Percentiles rank a stretch among this genome's conserved stretches.
Evolutionary conservation across 2,113 vertebrate genomes (phyloP).

Genomic region (Saguinus midas): DNA sequence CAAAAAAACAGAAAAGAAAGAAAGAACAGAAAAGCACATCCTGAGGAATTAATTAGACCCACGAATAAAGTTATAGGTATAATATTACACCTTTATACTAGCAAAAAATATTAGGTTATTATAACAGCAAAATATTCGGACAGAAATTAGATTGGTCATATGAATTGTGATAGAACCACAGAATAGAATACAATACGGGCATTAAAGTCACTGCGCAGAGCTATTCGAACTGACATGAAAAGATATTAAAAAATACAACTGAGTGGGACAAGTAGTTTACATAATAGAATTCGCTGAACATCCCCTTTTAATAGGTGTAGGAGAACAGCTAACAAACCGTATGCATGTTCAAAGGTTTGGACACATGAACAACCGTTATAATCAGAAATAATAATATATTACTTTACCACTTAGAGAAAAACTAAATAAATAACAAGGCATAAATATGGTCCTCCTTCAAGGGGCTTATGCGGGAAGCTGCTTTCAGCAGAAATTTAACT

Average conservation of each 20-base stretch:
- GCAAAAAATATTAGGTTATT: background rate
- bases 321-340: background rate
- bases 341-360: too few relatives aligned
- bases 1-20: background rate
- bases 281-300: background rate
- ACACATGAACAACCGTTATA: too few relatives aligned
- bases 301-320: background rate
- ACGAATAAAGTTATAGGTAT: background rate
- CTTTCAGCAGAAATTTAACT: background rate
- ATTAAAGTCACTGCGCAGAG: background rate
- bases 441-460: background rate
- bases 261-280: background rate
- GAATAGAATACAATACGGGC: background rate
- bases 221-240: background rate
- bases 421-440: background rate
- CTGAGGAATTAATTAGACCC: background rate
- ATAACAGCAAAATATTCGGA: background rate
- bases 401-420: background rate
- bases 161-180: background rate
- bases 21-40: background rate
- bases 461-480: background rate
- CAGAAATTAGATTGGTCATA: background rate
- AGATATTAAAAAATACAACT: background rate
- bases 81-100: too few relatives aligned
- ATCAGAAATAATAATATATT: background rate